These are phyloP conservation scores for Protomyctophum bolini DNA, from an alignment of 2,113 vertebrate species.

Conservation along the genomic window DNA sequence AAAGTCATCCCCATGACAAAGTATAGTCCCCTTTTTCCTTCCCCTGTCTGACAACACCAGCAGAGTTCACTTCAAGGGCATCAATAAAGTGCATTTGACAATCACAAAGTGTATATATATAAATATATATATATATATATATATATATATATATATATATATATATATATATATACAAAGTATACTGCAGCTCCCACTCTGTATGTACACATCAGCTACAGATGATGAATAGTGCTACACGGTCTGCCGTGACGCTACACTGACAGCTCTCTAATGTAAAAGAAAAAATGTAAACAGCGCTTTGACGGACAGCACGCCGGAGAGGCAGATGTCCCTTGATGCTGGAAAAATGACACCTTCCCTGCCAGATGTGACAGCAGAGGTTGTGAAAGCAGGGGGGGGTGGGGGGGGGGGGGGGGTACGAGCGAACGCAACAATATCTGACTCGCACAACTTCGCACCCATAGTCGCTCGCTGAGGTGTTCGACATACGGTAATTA, in stretches of 20 bases:
- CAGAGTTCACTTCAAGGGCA: slow-evolving; percentile 53
- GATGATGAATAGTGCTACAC: slow-evolving; percentile 18
- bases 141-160: too few relatives aligned
- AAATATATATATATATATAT: slow-evolving; percentile 31
- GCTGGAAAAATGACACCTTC: slow-evolving; percentile 29
- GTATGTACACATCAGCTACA: slow-evolving; percentile 43
- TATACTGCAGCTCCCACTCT: slow-evolving; percentile 22
- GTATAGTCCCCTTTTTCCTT: too few relatives aligned
- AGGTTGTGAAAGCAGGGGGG: not conserved
- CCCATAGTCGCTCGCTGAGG: slow-evolving; percentile 28
- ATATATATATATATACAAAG: too few relatives aligned
- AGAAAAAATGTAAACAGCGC: slow-evolving; percentile 42
- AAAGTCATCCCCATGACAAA: too few relatives aligned
- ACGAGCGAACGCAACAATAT: not conserved
- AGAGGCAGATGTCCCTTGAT: slow-evolving; percentile 24
- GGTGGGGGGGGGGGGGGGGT: too few relatives aligned
- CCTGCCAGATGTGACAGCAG: slow-evolving; percentile 16
- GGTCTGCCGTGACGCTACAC: not conserved
- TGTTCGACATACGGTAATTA: slow-evolving; percentile 2
- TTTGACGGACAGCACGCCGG: slow-evolving; percentile 44
- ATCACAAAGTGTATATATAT: slow-evolving; percentile 54
- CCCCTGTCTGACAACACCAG: slow-evolving; percentile 20
- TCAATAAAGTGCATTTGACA: slow-evolving; percentile 64
- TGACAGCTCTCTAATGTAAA: slow-evolving; percentile 41
- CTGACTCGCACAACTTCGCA: not conserved